Evolutionary conservation across 2,797 vertebrate species (phyloP).

Genomic region (Crenichthys baileyi): DNA sequence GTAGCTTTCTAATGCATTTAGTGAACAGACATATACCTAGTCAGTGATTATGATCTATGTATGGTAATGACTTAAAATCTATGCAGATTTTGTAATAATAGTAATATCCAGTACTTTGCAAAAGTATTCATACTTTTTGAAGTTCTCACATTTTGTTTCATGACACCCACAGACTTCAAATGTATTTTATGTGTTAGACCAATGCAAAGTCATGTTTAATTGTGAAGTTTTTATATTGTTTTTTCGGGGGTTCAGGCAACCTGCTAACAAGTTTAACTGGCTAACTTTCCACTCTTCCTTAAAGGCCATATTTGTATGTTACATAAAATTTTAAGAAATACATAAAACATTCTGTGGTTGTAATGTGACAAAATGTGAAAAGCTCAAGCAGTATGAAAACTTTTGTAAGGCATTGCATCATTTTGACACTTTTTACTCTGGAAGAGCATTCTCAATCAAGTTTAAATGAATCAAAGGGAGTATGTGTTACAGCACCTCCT

Average conservation of each 20-base stretch:
- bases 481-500: background rate
- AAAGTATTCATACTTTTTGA: too few species aligned
- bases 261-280: too few species aligned
- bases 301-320: too few species aligned
- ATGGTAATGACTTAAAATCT: background rate
- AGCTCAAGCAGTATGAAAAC: background rate
- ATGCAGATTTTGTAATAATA: background rate
- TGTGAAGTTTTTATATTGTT: too few species aligned
- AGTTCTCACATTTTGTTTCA: too few species aligned
- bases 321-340: background rate
- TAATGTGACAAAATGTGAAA: background rate
- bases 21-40: background rate
- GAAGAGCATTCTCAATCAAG: background rate
- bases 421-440: background rate
- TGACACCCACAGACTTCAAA: too few species aligned
- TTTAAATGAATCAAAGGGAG: constrained; percentile 2
- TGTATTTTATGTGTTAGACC: too few species aligned
- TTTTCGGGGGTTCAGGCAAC: too few species aligned
- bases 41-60: background rate
- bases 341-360: background rate
- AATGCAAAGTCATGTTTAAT: too few species aligned
- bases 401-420: background rate
- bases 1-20: background rate
- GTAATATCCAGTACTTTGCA: background rate
- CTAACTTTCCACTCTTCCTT: too few species aligned